Evolutionary conservation across 2,888 invertebrate genomes (phyloP).

Genomic region (Xestobium rufovillosum): DNA sequence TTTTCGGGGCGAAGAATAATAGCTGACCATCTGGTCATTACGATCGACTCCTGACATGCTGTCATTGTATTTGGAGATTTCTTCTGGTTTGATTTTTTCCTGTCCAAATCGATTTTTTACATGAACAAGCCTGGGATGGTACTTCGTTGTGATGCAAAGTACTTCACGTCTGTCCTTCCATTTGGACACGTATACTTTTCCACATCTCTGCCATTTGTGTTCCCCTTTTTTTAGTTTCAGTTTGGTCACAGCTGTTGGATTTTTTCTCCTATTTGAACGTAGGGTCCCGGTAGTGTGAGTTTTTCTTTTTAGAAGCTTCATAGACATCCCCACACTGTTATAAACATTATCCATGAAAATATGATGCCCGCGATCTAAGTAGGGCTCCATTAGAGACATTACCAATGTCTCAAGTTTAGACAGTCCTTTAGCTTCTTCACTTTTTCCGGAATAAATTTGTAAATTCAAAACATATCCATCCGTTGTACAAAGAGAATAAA

Average conservation of each 20-base stretch:
- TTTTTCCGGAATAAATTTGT: conserved; percentile 24
- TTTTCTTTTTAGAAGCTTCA: conserved; percentile 15
- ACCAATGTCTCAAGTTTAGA: conserved; percentile 22
- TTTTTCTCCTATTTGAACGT: conserved; percentile 21
- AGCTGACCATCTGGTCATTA: conserved; percentile 17
- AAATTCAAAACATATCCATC: conserved; percentile 25
- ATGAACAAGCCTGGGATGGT: conserved; percentile 18
- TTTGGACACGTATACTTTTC: conserved; percentile 18
- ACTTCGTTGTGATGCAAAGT: too few species aligned
- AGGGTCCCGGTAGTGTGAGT: conserved; percentile 25
- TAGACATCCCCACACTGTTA: conserved; percentile 21
- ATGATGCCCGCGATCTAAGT: conserved; percentile 28
- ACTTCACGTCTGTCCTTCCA: conserved; percentile 22
- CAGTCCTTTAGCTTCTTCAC: conserved; percentile 19
- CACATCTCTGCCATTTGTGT: conserved; percentile 2
- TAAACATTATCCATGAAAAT: conserved; percentile 29
- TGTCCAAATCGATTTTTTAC: conserved; percentile 16
- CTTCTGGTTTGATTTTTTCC: conserved; percentile 17
- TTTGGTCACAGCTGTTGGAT: conserved; percentile 17
- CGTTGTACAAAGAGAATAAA: conserved; percentile 23
- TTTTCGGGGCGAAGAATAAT: conserved; percentile 18
- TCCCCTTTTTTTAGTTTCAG: conserved; percentile 8
- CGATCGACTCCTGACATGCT: conserved; percentile 22
- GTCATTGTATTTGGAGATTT: conserved; percentile 19
- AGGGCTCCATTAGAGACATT: conserved; percentile 26